These are phyloP conservation scores for Antigone vipio DNA, from an alignment of 2,113 vertebrate species.

Conservation along the genomic window DNA sequence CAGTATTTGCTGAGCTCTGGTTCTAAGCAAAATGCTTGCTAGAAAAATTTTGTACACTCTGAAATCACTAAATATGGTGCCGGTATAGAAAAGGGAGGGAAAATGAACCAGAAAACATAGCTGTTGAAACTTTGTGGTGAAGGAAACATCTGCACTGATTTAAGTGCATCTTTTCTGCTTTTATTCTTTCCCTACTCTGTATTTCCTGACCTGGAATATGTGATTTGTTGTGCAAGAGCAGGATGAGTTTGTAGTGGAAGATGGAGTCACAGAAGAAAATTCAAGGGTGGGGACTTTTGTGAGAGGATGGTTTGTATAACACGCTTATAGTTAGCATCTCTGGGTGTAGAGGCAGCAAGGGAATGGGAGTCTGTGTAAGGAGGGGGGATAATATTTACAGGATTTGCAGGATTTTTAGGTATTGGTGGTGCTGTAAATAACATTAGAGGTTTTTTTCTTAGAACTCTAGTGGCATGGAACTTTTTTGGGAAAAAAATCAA, in stretches of 20 bases:
- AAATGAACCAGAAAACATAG: neutral
- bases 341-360: neutral
- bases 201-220: neutral
- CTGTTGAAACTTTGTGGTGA: neutral
- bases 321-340: accelerated
- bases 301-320: neutral
- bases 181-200: neutral
- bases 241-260: neutral
- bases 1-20: neutral
- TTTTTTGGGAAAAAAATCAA: accelerated
- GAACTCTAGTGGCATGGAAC: neutral
- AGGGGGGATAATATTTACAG: neutral
- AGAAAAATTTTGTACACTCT: neutral
- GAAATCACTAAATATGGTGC: neutral
- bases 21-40: neutral
- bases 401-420: neutral
- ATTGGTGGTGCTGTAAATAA: neutral
- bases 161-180: neutral
- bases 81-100: neutral
- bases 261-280: neutral
- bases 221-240: neutral
- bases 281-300: no score
- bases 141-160: neutral
- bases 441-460: neutral
- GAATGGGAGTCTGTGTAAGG: neutral